These are phyloP conservation scores for Drosophila meridiana DNA, from an alignment of 2,888 invertebrate genomes.

Conservation along the genomic window DNA sequence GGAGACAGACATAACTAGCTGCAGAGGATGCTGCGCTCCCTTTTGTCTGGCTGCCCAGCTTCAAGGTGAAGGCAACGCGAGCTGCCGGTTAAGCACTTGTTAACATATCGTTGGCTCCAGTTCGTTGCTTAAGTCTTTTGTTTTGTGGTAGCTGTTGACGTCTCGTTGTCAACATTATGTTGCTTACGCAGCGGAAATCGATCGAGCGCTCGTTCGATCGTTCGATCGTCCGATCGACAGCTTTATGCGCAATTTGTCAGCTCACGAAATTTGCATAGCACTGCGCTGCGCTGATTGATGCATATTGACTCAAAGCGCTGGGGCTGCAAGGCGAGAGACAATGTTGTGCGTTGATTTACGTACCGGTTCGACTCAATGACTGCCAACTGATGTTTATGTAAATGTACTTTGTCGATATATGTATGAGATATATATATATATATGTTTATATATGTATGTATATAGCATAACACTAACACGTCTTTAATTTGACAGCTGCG, in stretches of 20 bases:
- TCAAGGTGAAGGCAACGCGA: constrained; percentile 70
- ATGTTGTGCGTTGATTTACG: constrained; percentile 44
- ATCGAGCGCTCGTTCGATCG: too few species aligned
- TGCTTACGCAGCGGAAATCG: too few species aligned
- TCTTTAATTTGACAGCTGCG: constrained; percentile 74
- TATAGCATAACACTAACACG: constrained; percentile 65
- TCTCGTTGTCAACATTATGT: constrained; percentile 76
- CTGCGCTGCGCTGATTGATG: constrained; percentile 68
- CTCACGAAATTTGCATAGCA: constrained; percentile 75
- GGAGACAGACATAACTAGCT: constrained; percentile 55
- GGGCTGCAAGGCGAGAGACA: constrained; percentile 14
- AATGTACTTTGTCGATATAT: constrained; percentile 38
- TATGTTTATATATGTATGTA: constrained; percentile 28
- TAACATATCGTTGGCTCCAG: constrained; percentile 76
- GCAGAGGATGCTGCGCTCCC: background rate
- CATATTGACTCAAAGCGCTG: constrained; percentile 49
- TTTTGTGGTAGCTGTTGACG: constrained; percentile 73
- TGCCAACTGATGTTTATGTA: constrained; percentile 55
- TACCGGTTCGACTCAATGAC: constrained; percentile 62
- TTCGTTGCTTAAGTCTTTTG: constrained; percentile 70
- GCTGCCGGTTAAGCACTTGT: constrained; percentile 80
- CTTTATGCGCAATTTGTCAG: constrained; percentile 82
- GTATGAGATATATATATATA: constrained; percentile 30
- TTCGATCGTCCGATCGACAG: constrained; percentile 58
- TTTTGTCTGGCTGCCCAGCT: constrained; percentile 9